These are phyloP conservation scores for Dryococelus australis DNA, from an alignment of 2,888 invertebrate genomes.

Conservation along the genomic window DNA sequence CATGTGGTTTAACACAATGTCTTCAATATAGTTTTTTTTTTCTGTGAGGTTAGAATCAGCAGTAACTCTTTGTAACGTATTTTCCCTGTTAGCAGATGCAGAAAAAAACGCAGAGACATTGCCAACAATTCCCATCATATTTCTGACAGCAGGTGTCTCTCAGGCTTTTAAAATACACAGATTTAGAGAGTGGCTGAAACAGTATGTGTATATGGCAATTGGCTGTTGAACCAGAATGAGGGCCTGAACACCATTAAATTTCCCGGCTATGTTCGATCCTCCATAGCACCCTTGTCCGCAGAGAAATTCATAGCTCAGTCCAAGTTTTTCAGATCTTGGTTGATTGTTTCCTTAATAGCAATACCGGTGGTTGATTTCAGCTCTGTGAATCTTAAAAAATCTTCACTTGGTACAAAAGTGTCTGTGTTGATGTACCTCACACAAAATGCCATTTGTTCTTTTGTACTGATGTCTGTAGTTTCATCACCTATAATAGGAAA, in stretches of 20 bases:
- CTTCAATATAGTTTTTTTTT: neutral
- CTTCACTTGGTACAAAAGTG: neutral
- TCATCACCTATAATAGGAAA: neutral
- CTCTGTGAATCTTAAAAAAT: neutral
- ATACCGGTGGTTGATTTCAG: neutral
- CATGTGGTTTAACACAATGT: neutral
- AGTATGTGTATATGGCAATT: neutral
- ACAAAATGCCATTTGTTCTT: neutral
- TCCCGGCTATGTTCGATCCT: neutral
- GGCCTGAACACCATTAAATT: conserved; percentile 19
- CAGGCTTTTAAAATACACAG: neutral
- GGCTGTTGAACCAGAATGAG: conserved; percentile 1
- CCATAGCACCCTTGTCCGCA: neutral
- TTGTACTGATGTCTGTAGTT: neutral
- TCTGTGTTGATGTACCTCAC: neutral
- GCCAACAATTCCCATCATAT: conserved; percentile 21
- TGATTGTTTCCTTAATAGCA: neutral
- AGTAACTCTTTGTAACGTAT: neutral
- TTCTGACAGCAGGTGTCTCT: neutral
- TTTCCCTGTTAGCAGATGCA: neutral
- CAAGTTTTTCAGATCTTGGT: neutral
- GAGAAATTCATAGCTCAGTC: neutral
- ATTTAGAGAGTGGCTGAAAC: neutral
- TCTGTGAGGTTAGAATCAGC: neutral
- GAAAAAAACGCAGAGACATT: neutral